Percentiles rank a stretch among this genome's conserved stretches.
Conservation (phyloP, 2,797 vertebrate species). For the Betta splendens region DNA sequence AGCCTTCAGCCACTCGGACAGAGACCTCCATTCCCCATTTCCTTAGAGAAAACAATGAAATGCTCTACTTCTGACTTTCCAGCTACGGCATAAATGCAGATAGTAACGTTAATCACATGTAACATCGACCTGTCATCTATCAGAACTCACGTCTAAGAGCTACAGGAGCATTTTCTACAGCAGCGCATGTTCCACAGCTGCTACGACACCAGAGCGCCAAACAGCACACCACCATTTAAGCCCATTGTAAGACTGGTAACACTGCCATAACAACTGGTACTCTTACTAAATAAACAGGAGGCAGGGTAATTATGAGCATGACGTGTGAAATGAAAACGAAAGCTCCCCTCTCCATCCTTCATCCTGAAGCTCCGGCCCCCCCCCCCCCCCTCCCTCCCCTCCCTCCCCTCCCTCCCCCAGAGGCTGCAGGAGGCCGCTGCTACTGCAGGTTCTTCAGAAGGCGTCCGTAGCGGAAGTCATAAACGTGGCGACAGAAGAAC, state of each 20-base stretch:
- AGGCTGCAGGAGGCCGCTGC: conserved; percentile 54
- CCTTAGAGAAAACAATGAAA: neutral
- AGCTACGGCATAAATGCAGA: conserved; percentile 25
- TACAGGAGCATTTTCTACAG: conserved; percentile 73
- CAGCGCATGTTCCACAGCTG: conserved; percentile 61
- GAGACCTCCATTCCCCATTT: conserved; percentile 11
- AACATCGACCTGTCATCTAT: conserved; percentile 51
- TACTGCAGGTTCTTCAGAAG: conserved; percentile 99
- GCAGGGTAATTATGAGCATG: conserved; percentile 33
- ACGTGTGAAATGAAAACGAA: conserved; percentile 52
- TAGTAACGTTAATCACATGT: conserved; percentile 45
- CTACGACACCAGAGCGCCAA: conserved; percentile 57
- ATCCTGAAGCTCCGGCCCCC: conserved; percentile 36
- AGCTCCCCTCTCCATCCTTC: conserved; percentile 38
- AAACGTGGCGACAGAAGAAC: conserved; percentile 98
- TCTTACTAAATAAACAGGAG: conserved; percentile 46
- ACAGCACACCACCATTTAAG: conserved; percentile 33
- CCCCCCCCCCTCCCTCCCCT: too few relatives aligned
- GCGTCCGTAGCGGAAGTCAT: conserved; percentile 96
- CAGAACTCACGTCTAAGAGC: conserved; percentile 69
- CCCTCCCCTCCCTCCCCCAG: too few relatives aligned
- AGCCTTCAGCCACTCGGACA: conserved; percentile 17
- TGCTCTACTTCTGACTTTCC: conserved; percentile 8
- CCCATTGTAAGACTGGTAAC: conserved; percentile 50
- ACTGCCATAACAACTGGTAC: conserved; percentile 36